phyloP scores from a whole-genome alignment of 2,888 invertebrate genomes.

The Dorcus hopei region DNA sequence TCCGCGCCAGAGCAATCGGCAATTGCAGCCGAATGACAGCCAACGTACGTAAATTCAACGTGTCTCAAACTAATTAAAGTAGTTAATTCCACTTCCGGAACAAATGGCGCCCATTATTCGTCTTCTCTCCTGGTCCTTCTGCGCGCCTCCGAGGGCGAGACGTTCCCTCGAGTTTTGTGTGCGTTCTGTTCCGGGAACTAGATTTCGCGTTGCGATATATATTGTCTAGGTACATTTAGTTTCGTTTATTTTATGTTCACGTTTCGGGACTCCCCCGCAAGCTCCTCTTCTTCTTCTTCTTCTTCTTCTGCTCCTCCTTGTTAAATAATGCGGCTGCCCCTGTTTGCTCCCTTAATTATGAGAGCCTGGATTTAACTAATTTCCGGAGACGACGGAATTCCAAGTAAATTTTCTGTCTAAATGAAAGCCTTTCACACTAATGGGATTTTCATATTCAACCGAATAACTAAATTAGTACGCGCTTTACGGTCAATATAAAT shows the following conservation, averaged over 20 bases:
- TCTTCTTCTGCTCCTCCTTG: too few relatives aligned
- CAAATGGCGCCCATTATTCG: slow-evolving; percentile 49
- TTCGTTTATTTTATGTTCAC: not conserved
- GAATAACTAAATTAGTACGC: too few relatives aligned
- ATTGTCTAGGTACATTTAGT: slow-evolving; percentile 1
- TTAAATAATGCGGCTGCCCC: too few relatives aligned
- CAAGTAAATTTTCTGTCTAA: too few relatives aligned
- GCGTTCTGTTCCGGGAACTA: slow-evolving; percentile 19
- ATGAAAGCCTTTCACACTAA: too few relatives aligned
- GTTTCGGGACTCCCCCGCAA: not conserved
- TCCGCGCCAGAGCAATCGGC: slow-evolving; percentile 39
- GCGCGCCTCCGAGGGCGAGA: slow-evolving; percentile 30
- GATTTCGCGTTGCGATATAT: not conserved
- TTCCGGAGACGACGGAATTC: too few relatives aligned
- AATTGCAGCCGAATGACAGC: slow-evolving; percentile 43
- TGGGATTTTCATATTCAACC: too few relatives aligned
- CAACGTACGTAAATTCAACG: slow-evolving; percentile 49
- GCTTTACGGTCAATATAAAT: too few relatives aligned
- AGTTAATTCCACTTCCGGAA: slow-evolving; percentile 51
- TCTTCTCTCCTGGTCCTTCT: slow-evolving; percentile 37
- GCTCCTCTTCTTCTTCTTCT: too few relatives aligned
- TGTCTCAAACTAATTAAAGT: slow-evolving; percentile 52
- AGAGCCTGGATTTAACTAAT: too few relatives aligned
- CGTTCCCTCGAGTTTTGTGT: slow-evolving; percentile 24
- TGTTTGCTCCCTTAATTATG: too few relatives aligned